These are phyloP conservation scores for Agrotis puta DNA, from an alignment of 2,888 invertebrate genomes.

Conservation along the genomic window DNA sequence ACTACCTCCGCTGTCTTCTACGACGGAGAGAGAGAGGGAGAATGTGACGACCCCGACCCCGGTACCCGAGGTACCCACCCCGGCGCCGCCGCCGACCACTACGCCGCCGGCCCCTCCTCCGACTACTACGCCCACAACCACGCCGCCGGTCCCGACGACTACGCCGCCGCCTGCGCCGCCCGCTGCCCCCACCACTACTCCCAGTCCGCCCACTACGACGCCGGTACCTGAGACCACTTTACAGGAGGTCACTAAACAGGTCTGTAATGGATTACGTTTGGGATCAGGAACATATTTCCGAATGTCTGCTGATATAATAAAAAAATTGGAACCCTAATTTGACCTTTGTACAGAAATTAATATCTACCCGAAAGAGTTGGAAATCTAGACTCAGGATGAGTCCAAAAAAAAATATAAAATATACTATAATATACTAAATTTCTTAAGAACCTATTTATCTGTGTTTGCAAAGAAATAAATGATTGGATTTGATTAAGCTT, in stretches of 20 bases:
- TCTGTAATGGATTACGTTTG: slow-evolving; percentile 69
- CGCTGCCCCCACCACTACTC: slow-evolving; percentile 62
- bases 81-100: slow-evolving; percentile 63
- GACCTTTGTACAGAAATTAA: too few relatives aligned
- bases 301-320: not conserved
- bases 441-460: too few relatives aligned
- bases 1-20: slow-evolving; percentile 79
- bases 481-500: too few relatives aligned
- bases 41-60: slow-evolving; percentile 74
- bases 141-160: slow-evolving; percentile 67
- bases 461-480: too few relatives aligned
- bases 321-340: not conserved
- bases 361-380: not conserved
- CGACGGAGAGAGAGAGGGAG: slow-evolving; percentile 73
- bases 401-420: too few relatives aligned
- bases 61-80: slow-evolving; percentile 67
- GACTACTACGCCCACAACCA: slow-evolving; percentile 64
- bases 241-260: slow-evolving; percentile 84
- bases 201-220: slow-evolving; percentile 75
- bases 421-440: too few relatives aligned
- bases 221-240: slow-evolving; percentile 79
- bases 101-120: slow-evolving; percentile 66
- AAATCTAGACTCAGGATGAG: not conserved
- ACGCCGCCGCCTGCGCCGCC: slow-evolving; percentile 60
- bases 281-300: slow-evolving; percentile 41